Evolutionary conservation across 2,888 invertebrate species (phyloP).

Genomic region (Micropterix aruncella): DNA sequence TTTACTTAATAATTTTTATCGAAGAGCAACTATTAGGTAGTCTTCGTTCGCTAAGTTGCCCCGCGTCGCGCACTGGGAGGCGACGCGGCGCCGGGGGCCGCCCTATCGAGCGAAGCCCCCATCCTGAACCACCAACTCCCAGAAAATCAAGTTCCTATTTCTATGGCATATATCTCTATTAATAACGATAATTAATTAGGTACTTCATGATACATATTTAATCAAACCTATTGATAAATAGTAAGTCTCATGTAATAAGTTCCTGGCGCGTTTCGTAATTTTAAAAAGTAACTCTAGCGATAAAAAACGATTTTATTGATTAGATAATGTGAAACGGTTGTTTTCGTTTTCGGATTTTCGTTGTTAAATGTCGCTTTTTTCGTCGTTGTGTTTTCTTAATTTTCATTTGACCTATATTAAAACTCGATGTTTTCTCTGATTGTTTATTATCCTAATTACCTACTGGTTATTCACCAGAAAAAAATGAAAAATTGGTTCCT

Average conservation of each 20-base stretch:
- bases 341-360: too few species aligned
- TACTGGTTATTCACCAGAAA: conserved; percentile 13
- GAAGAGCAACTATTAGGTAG: too few species aligned
- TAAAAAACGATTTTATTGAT: conserved; percentile 10
- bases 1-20: too few species aligned
- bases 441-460: not conserved
- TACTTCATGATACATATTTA: conserved; percentile 35
- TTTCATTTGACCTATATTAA: too few species aligned
- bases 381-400: too few species aligned
- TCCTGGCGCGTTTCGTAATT: conserved; percentile 35
- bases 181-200: conserved; percentile 46
- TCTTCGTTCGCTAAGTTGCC: conserved; percentile 13
- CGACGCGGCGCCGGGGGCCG: conserved; percentile 29
- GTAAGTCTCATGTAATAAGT: conserved; percentile 44
- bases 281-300: conserved; percentile 17
- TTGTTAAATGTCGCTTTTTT: too few species aligned
- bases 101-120: conserved; percentile 21
- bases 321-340: too few species aligned
- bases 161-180: conserved; percentile 47
- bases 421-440: too few species aligned
- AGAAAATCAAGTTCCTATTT: conserved; percentile 46
- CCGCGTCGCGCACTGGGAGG: conserved; percentile 36
- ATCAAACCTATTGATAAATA: conserved; percentile 42
- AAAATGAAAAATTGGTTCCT: conserved; percentile 14
- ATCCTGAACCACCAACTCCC: conserved; percentile 37